Conservation (phyloP, 2,888 invertebrate genomes). For the Nephrotoma appendiculata region DNA sequence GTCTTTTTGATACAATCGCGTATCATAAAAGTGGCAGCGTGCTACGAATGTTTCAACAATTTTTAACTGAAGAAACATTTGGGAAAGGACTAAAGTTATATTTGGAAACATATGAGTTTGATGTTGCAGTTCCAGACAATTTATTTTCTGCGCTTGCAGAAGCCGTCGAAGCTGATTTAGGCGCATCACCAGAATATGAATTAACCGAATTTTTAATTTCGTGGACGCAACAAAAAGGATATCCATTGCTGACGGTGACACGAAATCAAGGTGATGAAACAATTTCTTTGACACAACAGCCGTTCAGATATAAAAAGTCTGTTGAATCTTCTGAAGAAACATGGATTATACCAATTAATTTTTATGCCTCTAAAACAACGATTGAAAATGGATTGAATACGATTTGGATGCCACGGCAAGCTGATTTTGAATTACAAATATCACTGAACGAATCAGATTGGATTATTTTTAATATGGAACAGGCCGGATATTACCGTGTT, state of each 20-base stretch:
- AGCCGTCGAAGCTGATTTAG: background rate
- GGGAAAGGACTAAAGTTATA: too few relatives aligned
- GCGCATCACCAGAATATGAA: background rate
- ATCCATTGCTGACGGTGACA: slow-evolving; percentile 39
- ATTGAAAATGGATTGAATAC: background rate
- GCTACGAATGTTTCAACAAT: too few relatives aligned
- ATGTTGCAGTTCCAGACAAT: too few relatives aligned
- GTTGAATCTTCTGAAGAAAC: background rate
- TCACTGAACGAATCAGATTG: background rate
- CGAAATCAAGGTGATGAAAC: slow-evolving; percentile 1
- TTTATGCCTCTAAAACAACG: background rate
- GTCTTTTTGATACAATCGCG: too few relatives aligned
- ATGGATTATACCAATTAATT: background rate
- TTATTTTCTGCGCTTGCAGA: too few relatives aligned
- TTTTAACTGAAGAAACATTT: too few relatives aligned
- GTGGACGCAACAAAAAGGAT: slow-evolving; percentile 47
- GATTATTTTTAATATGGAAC: slow-evolving; percentile 24
- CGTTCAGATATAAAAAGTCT: background rate
- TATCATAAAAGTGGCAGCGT: too few relatives aligned
- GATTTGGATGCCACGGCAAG: background rate
- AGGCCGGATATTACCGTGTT: slow-evolving; percentile 41
- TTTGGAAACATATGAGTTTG: too few relatives aligned
- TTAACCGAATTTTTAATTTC: slow-evolving; percentile 34
- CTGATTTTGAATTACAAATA: background rate
- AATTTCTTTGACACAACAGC: background rate